These are phyloP conservation scores for Zosterops pallidus DNA, from an alignment of 2,113 vertebrate species.

Conservation along the genomic window DNA sequence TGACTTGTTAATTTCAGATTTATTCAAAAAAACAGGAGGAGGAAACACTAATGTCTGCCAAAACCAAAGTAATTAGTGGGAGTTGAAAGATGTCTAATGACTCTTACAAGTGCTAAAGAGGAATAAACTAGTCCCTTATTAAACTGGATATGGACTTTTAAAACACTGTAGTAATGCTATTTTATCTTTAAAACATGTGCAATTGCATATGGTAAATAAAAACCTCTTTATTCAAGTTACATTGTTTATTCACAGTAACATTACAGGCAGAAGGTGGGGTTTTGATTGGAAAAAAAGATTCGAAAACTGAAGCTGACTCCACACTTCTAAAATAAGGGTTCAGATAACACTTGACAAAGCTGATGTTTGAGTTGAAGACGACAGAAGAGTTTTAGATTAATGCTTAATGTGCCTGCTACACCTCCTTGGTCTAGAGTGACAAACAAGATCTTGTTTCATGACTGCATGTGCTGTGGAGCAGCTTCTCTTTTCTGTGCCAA, in stretches of 20 bases:
- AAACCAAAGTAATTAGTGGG: conserved; percentile 50
- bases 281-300: not conserved
- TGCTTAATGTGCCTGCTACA: not conserved
- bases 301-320: not conserved
- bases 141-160: conserved; percentile 17
- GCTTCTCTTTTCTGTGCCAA: not conserved
- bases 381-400: not conserved
- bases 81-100: conserved; percentile 52
- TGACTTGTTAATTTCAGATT: conserved; percentile 54
- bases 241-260: not conserved
- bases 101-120: conserved; percentile 39
- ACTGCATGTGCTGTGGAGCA: not conserved
- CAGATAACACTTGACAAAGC: not conserved
- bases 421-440: not conserved
- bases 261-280: not conserved
- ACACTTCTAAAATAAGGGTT: not conserved
- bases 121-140: conserved; percentile 30
- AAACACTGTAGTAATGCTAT: conserved; percentile 12
- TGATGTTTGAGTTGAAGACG: not conserved
- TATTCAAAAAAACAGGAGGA: conserved; percentile 43
- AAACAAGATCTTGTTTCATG: not conserved
- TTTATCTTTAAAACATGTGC: conserved; percentile 27
- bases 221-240: not conserved
- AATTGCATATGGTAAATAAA: conserved; percentile 31
- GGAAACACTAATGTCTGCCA: conserved; percentile 50